Evolutionary conservation across 2,797 vertebrate species (phyloP).

Genomic region (Dromococcyx pavoninus): DNA sequence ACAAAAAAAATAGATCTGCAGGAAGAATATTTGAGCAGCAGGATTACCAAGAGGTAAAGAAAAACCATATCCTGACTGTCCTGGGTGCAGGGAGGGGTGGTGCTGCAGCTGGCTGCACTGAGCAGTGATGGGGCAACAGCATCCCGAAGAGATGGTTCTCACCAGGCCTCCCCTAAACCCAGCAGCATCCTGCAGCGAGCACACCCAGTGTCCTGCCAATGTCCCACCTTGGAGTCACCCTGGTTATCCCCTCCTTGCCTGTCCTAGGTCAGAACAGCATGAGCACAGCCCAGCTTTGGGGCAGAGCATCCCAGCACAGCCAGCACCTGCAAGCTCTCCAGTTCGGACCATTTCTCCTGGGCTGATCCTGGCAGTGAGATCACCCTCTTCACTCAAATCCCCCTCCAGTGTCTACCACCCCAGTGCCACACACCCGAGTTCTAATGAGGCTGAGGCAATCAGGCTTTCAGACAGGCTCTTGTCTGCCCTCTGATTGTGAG

Average conservation of each 20-base stretch:
- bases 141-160: not conserved
- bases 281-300: not conserved
- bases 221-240: not conserved
- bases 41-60: slow-evolving; percentile 31
- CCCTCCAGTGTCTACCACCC: not conserved
- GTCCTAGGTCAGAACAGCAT: not conserved
- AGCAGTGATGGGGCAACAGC: not conserved
- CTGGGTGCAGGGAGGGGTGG: not conserved
- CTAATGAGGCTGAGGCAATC: not conserved
- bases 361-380: not conserved
- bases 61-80: not conserved
- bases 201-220: too few species aligned
- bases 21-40: slow-evolving; percentile 20
- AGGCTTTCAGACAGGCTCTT: not conserved
- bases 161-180: not conserved
- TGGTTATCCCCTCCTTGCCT: not conserved
- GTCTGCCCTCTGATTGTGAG: not conserved
- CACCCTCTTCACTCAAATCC: not conserved
- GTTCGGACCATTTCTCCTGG: not conserved
- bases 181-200: not conserved
- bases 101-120: not conserved
- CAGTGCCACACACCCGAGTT: too few species aligned
- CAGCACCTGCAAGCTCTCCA: fast-evolving
- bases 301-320: not conserved
- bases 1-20: not conserved